phyloP scores from a whole-genome alignment of 2,888 invertebrate genomes.

The Baronia brevicornis region DNA sequence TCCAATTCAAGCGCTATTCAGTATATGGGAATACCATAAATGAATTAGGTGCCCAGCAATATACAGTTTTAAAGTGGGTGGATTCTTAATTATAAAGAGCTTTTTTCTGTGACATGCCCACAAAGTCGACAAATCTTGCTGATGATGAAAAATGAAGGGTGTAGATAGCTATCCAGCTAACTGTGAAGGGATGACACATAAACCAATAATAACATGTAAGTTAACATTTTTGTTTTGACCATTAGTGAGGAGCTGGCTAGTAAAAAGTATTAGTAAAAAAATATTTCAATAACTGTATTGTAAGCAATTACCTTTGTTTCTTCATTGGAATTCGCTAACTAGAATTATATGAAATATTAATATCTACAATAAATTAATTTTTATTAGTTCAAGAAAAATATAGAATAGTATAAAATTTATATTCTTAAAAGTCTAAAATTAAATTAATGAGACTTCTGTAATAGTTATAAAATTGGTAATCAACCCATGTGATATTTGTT shows the following conservation, averaged over 20 bases:
- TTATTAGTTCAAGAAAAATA: too few relatives aligned
- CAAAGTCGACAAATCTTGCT: conserved; percentile 44
- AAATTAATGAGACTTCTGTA: conserved; percentile 15
- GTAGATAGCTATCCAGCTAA: conserved; percentile 64
- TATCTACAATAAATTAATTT: too few relatives aligned
- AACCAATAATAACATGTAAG: conserved; percentile 85
- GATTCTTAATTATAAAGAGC: conserved; percentile 50
- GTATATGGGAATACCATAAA: neutral
- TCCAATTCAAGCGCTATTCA: conserved; percentile 16
- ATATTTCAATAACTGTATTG: too few relatives aligned
- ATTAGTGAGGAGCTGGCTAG: conserved; percentile 1
- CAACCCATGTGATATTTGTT: too few relatives aligned
- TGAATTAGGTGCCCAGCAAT: conserved; percentile 4
- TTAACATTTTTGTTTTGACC: conserved; percentile 21
- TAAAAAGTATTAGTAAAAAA: too few relatives aligned
- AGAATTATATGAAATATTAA: too few relatives aligned
- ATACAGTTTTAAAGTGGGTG: conserved; percentile 53
- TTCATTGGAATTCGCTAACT: too few relatives aligned
- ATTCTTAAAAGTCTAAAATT: conserved; percentile 7
- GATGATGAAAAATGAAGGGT: conserved; percentile 78
- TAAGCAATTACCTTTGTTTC: too few relatives aligned
- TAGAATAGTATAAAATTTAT: conserved; percentile 9
- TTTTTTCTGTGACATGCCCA: conserved; percentile 49
- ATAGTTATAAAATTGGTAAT: too few relatives aligned
- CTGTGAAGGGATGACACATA: conserved; percentile 78